These are phyloP conservation scores for Samia ricini DNA, from an alignment of 1,140 invertebrate species.

Conservation along the genomic window DNA sequence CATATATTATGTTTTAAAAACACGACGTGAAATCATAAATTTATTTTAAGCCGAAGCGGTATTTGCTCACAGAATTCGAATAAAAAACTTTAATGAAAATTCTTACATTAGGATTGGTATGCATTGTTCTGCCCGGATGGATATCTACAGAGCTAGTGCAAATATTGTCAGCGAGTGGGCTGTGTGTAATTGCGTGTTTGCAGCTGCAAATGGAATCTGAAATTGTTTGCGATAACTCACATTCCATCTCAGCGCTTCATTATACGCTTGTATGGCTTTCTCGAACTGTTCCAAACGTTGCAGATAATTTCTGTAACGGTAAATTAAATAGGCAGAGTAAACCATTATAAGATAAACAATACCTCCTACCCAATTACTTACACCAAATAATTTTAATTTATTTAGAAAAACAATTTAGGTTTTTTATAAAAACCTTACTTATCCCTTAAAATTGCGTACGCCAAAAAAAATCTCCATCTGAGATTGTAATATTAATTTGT, in stretches of 20 bases:
- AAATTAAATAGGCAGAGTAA: not conserved
- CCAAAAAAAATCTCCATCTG: too few species aligned
- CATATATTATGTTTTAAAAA: too few species aligned
- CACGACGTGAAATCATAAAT: too few species aligned
- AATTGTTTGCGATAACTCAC: constrained; percentile 42
- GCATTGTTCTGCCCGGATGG: not conserved
- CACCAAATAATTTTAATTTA: not conserved
- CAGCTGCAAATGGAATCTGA: constrained; percentile 22
- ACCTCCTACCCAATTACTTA: not conserved
- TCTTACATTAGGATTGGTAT: not conserved
- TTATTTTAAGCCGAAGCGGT: too few species aligned
- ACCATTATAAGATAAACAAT: not conserved
- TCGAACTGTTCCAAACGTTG: constrained; percentile 65
- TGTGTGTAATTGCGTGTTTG: constrained; percentile 36
- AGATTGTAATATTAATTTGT: too few species aligned
- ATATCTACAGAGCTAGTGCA: constrained; percentile 1
- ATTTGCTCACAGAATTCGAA: too few species aligned
- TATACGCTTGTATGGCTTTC: constrained; percentile 66
- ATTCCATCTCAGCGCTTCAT: constrained; percentile 66
- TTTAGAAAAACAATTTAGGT: not conserved
- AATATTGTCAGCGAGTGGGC: constrained; percentile 21
- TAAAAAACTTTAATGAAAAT: not conserved
- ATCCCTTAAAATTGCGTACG: too few species aligned
- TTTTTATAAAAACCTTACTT: too few species aligned
- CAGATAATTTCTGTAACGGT: constrained; percentile 58